A percentile compares a stretch with the other conserved stretches of the same genome.
Evolutionary conservation across 1,140 invertebrate species (phyloP).

Genomic region (Trinorchestia longiramus): DNA sequence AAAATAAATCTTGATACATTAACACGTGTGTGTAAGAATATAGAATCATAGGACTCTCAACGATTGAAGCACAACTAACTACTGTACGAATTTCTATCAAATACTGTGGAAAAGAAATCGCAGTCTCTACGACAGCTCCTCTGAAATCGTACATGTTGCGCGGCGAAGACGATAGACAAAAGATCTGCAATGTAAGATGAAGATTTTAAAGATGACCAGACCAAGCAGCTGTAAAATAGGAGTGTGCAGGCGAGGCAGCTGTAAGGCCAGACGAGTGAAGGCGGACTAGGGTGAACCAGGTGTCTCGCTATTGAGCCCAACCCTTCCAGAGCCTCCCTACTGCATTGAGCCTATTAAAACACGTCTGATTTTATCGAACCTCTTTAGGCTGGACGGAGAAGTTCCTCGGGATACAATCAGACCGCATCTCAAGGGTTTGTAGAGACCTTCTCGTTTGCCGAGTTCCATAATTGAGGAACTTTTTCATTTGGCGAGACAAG

Average conservation of each 20-base stretch:
- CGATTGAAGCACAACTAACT: too few species aligned
- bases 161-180: not conserved
- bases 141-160: not conserved
- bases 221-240: not conserved
- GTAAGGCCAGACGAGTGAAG: not conserved
- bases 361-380: conserved; percentile 22
- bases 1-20: too few species aligned
- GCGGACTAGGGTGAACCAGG: not conserved
- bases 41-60: too few species aligned
- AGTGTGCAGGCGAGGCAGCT: not conserved
- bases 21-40: too few species aligned
- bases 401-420: not conserved
- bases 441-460: not conserved
- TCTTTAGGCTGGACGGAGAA: not conserved
- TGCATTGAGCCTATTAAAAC: conserved; percentile 44
- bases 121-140: too few species aligned
- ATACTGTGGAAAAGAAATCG: too few species aligned
- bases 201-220: not conserved
- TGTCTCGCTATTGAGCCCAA: not conserved
- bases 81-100: too few species aligned
- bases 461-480: not conserved
- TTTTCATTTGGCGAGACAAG: not conserved
- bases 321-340: not conserved
- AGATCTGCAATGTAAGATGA: not conserved
- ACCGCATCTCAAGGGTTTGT: conserved; percentile 6